Evolutionary conservation across 2,888 invertebrate species (phyloP), one percentile per base, ranked within the genome.

Genomic region (Lasioglossum calceatum): DNA sequence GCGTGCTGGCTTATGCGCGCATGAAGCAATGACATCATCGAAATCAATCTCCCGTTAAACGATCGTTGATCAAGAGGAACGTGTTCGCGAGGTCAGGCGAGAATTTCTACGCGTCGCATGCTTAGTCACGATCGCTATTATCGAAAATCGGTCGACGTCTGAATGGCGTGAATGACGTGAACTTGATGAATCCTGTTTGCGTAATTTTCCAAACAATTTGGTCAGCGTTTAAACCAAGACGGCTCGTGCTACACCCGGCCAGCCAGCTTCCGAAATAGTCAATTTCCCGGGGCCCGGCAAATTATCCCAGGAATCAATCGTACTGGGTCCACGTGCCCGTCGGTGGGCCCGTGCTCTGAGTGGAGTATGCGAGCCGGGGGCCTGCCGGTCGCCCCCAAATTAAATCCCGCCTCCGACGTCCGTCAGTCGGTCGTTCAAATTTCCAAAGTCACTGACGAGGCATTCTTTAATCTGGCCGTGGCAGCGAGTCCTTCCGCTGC

Each of bases 381-480:
- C n/a, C 58, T 58, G n/a, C n/a, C n/a, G n/a, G 71, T 32, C 19
- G 27, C 42, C n/a, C 23, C 42, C 2, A 73, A 81, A 84, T 84
- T 67, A 72, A 77, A 77, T 54, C 54, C 71, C 75, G 75, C 47
- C 74, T 44, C 79, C 67, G 42, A 75, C 39, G 75, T 61, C 39
- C 82, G 74, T 75, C 80, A 58, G 32, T 75, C 75, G 42, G 44
- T 61, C 75, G 58, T 75, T 39, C 50, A 61, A 79, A 83, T 83
- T 83, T 64, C 61, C 74, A 72, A 76, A 76, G 83, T 81, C 76
- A 81, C 80, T 47, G 82, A 83, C 80, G 74, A 79, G 39, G 75
- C 79, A 54, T 82, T 82, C 73, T 42, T 79, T 71, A 71, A 72
- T 72, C 71, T 76, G 44, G 39, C 70, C 32, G 71, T 54, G 54